Conservation (phyloP, 2,797 vertebrate genomes). For the Anniella stebbinsi region DNA sequence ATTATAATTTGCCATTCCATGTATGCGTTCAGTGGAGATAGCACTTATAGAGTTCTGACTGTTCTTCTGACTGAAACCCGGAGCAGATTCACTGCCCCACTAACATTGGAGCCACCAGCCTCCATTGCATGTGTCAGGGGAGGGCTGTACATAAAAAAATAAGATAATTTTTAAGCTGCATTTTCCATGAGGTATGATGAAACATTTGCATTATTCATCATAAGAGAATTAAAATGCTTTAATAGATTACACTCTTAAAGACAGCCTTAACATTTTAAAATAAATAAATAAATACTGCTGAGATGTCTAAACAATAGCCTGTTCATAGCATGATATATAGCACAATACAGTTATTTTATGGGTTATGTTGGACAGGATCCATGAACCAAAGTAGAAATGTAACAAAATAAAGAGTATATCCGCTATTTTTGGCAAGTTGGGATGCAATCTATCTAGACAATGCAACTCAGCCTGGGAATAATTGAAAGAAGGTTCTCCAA, state of each 20-base stretch:
- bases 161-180: background rate
- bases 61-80: too few relatives aligned
- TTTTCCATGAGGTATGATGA: conserved; percentile 10
- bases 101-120: too few relatives aligned
- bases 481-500: background rate
- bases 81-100: too few relatives aligned
- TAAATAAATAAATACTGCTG: background rate
- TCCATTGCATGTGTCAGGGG: background rate
- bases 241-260: background rate
- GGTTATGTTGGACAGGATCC: background rate
- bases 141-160: background rate
- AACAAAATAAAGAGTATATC: background rate
- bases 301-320: background rate
- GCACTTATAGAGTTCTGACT: background rate
- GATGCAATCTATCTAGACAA: background rate
- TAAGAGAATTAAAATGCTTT: background rate
- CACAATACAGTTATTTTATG: background rate
- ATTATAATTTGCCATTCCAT: background rate
- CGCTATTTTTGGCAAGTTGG: background rate
- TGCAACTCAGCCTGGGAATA: background rate
- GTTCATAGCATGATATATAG: background rate
- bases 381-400: background rate
- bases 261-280: too few relatives aligned
- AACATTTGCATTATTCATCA: conserved; percentile 6
- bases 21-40: background rate